Percentiles rank a stretch among this genome's conserved stretches.
Evolutionary conservation across 1,140 invertebrate species (phyloP).

Genomic region (Bombus sylvicola): DNA sequence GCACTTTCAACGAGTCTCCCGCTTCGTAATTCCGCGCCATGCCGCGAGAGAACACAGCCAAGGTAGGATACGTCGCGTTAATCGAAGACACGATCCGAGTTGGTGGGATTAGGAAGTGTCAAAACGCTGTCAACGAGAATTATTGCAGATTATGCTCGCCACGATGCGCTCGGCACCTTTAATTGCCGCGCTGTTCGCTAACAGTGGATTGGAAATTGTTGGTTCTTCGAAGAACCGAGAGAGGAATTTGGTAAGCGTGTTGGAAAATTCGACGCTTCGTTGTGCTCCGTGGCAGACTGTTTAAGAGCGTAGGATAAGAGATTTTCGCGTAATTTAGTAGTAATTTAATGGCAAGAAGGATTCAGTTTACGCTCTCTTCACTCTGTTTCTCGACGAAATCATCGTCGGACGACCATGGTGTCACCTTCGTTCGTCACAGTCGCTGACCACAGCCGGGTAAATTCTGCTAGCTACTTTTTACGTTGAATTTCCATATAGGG

Average conservation of each 20-base stretch:
- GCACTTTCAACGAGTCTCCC: neutral
- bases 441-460: slow-evolving; percentile 67
- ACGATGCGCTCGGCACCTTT: neutral
- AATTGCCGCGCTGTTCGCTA: neutral
- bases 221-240: neutral
- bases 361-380: too few relatives aligned
- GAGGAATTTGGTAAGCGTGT: too few relatives aligned
- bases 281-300: too few relatives aligned
- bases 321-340: too few relatives aligned
- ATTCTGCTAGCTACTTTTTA: slow-evolving; percentile 74
- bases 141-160: neutral
- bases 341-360: too few relatives aligned
- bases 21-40: neutral
- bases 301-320: too few relatives aligned
- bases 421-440: slow-evolving; percentile 53
- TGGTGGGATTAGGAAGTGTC: slow-evolving; percentile 26
- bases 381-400: neutral
- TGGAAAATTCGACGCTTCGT: too few relatives aligned
- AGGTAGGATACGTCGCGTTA: neutral
- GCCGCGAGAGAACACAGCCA: too few relatives aligned
- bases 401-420: slow-evolving; percentile 18
- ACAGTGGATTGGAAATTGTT: neutral
- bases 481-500: slow-evolving; percentile 72
- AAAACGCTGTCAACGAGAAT: neutral
- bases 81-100: neutral